Conservation (phyloP, 2,888 invertebrate species). For the Xestia c-nigrum region DNA sequence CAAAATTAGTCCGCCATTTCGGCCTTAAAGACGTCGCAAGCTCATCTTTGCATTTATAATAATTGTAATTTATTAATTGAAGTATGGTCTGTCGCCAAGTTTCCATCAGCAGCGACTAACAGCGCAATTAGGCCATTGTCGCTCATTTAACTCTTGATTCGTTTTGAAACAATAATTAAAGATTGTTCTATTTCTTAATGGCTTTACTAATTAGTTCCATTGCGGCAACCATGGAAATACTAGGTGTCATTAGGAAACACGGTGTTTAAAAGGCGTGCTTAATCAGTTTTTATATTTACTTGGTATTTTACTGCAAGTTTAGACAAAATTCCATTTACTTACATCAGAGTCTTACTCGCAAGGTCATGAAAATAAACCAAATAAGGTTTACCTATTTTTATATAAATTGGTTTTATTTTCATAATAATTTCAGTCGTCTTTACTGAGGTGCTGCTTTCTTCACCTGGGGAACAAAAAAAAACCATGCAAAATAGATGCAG, state of each 20-base stretch:
- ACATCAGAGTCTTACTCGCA: not conserved
- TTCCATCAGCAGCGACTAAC: slow-evolving; percentile 38
- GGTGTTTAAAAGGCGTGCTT: slow-evolving; percentile 32
- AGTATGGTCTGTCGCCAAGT: slow-evolving; percentile 48
- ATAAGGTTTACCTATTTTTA: not conserved
- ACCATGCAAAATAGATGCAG: not conserved
- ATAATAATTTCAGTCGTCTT: not conserved
- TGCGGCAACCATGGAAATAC: slow-evolving; percentile 37
- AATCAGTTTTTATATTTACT: slow-evolving; percentile 38
- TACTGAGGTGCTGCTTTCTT: too few relatives aligned
- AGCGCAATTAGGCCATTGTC: slow-evolving; percentile 53
- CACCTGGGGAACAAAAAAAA: not conserved
- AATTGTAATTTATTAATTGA: slow-evolving; percentile 44
- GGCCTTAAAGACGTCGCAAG: not conserved
- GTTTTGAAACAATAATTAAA: slow-evolving; percentile 48
- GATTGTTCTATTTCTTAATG: slow-evolving; percentile 45
- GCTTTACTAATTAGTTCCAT: slow-evolving; percentile 50
- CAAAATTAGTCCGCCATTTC: not conserved
- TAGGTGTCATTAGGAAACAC: slow-evolving; percentile 44
- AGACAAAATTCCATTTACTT: not conserved
- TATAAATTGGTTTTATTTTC: not conserved
- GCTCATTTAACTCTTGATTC: slow-evolving; percentile 49
- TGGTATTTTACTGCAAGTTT: not conserved
- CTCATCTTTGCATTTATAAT: slow-evolving; percentile 33
- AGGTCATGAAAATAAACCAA: not conserved